Base-by-base conservation (phyloP, 37 sponge, comb jelly and placozoan genomes). In the Corticium candelabrum region DNA sequence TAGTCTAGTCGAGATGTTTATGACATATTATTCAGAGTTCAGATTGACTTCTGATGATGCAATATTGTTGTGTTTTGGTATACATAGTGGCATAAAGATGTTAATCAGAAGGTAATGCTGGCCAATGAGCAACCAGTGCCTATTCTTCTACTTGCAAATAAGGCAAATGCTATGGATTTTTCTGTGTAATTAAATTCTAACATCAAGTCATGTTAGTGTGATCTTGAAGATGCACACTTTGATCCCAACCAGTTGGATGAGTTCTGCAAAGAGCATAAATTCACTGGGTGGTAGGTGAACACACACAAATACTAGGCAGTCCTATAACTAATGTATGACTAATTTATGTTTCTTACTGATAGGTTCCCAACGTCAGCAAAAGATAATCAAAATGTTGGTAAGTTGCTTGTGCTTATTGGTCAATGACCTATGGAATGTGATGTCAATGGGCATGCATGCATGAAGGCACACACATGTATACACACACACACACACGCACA, bases 121-220 rank as follows among this genome's bases (percentile, higher is more conserved):
- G 87, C 88, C n/a, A 91, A 89, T 87, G 93, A 89, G 41, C 79
- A 89, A 1, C 85, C 89, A 34, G 87, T 95, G 3, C 96, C 96
- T 30, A 74, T 95, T 2, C 15, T 95, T 4, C 79, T 95, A 1
- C 68, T 95, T 11, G 96, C 92, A n/a, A 95, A 95, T 70, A 95
- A 86, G 71, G 89, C 85, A 69, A 41, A 76, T 41, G 4, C 77
- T 62, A 29, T 33, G 2, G 2, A 33, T 36, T 77, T 37, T 1
- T 77, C 27, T 67, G 2, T 29, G 32, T 62, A 34, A 33, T 29
- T 76, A 4, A 41, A 4, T 36, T 15, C 74, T 15, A 27, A 70
- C 31, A 5, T 4, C 33, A 3, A 33, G 27, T 21, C 33, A 74
- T 82, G 3, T 27, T 40, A 85, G 86, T 76, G 86, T 75, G 86